Base-by-base conservation (phyloP, 2,888 invertebrate genomes). In the Micoletzkya japonica region DNA sequence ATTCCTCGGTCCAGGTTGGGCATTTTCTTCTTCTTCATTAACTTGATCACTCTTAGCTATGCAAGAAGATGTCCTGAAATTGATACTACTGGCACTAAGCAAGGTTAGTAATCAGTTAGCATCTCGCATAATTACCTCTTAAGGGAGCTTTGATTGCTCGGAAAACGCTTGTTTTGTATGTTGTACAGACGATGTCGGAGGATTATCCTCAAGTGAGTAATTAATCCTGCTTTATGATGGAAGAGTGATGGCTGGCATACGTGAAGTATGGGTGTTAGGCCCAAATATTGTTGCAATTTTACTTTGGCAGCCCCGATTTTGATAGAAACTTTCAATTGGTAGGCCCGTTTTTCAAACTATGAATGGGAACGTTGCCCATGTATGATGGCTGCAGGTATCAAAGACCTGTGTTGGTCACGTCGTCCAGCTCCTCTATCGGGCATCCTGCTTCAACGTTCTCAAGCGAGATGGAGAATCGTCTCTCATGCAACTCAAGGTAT, bases 381-480 rank as follows among this genome's bases (percentile, higher is more conserved):
- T 54, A 54, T 54, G n/a, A n/a, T n/a, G n/a, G n/a, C n/a, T n/a
- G n/a, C n/a, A 74, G 76, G 95, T 96, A 71, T 95, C 96, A 28
- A 98, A 98, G 89, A 98, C 97, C 37, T 95, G 95, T 86, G 96
- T 98, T 86, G 97, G 97, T 17, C 97, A 98, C 88, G 97, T 98
- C 57, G 96, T 98, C 70, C 98, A 98, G 87, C 90, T 98, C 66
- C 89, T 98, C 34, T 98, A 98, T 87, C 90, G 97, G 81, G 97
- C 97, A 61, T 95, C 95, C 74, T 97, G 97, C 88, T 98, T 98
- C 88, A 95, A 95, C 90, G 95, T 93, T 86, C 70, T 79, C 57
- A 78, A 79, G 64, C 56, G 96, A 57, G 95, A 96, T 83, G 93
- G 93, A 37, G 95, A 95, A 87, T 96, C 96, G 0, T 96, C 96